Base-by-base conservation (phyloP, 2,113 vertebrate genomes). In the Peromyscus californicus region DNA sequence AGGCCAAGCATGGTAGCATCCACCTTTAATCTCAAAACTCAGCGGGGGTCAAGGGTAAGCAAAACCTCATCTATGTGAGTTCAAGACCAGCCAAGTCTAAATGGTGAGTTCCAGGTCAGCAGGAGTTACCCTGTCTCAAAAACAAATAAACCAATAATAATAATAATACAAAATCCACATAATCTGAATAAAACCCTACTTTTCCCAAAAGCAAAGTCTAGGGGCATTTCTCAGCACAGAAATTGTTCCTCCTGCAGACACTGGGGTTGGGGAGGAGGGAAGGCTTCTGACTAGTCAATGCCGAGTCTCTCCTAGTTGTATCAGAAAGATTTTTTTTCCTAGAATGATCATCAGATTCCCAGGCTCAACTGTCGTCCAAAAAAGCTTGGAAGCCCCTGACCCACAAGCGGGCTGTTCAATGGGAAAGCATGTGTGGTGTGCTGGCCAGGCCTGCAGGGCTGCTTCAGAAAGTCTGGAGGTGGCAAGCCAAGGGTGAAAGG, bases 401-500 rank as follows among this genome's bases (percentile, higher is more conserved):
- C 70, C 95, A 83, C 45, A 79, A 31, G 33, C 17, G 51, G 4
- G 85, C 67, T 45, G 76, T 78, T 54, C 57, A 69, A 83, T 19
- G 74, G 90, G 69, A 72, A 59, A 82, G 48, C 21, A n/a, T 39
- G 69, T 80, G 39, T 85, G 87, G 42, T 19, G 51, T 70, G 69
- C 88, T 51, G 72, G 83, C 45, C 86, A 9, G 82, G 78, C 79
- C 65, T 29, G 86, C 31, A 5, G 85, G 0, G 13, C 74, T 10
- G 12, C 65, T 76, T 31, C 51, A 84, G 0, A 57, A n/a, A 85
- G 84, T 75, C 6, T 42, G 63, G 72, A 93, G 90, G 95, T 84
- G 61, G 96, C 93, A 97, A 94, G 92, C 93, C 97, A 93, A 67
- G 86, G 72, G 91, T 54, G 94, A 91, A 94, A 97, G 95, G 21